phyloP scores from a whole-genome alignment of 2,797 vertebrate species.

The Eulemur rubriventer region DNA sequence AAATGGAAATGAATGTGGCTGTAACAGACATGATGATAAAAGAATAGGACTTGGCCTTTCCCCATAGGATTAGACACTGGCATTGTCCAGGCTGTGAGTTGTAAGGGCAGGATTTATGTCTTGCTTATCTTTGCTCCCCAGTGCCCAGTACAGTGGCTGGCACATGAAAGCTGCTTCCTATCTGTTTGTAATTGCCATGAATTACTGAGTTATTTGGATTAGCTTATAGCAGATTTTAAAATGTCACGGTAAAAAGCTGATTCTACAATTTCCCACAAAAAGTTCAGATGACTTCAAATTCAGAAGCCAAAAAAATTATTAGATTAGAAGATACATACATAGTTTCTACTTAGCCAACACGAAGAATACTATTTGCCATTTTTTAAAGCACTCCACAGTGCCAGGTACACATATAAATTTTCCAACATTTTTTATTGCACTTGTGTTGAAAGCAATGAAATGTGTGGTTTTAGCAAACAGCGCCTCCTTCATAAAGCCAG shows the following conservation, averaged over 20 bases:
- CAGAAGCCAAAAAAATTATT: not conserved
- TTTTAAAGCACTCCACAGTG: not conserved
- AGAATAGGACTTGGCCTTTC: not conserved
- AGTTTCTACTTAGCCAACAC: not conserved
- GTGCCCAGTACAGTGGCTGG: not conserved
- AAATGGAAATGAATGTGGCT: not conserved
- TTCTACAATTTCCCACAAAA: not conserved
- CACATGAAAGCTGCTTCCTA: not conserved
- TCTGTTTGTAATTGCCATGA: not conserved
- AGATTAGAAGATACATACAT: not conserved
- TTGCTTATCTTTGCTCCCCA: not conserved
- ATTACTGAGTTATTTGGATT: not conserved
- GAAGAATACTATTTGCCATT: not conserved
- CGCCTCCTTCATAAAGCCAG: not conserved
- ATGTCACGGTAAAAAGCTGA: not conserved
- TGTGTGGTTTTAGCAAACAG: not conserved
- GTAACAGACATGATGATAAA: not conserved
- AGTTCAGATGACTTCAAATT: not conserved
- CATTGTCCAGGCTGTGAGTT: not conserved
- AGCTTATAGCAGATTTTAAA: not conserved
- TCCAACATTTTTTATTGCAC: not conserved
- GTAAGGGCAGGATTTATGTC: not conserved
- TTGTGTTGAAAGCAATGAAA: not conserved
- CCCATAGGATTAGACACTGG: not conserved
- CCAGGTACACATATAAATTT: not conserved